A percentile compares a stretch with the other conserved stretches of the same genome.
Evolutionary conservation across 2,797 vertebrate species (phyloP).

Genomic region (Pampus argenteus): DNA sequence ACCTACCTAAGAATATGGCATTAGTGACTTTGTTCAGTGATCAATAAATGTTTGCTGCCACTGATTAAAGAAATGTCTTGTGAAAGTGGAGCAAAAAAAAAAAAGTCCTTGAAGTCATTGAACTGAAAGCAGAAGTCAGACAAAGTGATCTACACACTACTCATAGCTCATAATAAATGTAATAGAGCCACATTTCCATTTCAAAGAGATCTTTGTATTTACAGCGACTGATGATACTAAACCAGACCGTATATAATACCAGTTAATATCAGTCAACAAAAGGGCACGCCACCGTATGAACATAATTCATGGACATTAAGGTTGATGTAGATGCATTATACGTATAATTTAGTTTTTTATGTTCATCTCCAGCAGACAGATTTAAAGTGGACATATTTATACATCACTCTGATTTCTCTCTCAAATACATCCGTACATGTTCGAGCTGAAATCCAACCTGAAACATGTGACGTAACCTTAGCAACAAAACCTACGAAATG

Average conservation of each 20-base stretch:
- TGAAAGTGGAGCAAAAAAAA: not conserved
- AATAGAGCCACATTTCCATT: not conserved
- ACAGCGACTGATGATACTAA: not conserved
- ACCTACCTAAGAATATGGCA: not conserved
- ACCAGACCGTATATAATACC: not conserved
- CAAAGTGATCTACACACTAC: not conserved
- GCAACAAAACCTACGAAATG: no score
- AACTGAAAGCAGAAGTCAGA: not conserved
- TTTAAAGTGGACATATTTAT: no score
- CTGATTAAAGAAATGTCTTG: no score
- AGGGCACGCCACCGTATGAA: not conserved
- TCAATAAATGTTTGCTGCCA: no score
- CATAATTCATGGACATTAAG: constrained; percentile 2
- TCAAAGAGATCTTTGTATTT: not conserved
- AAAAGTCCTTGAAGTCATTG: no score
- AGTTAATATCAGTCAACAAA: constrained; percentile 1
- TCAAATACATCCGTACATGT: no score
- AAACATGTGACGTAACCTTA: no score
- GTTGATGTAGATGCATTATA: not conserved
- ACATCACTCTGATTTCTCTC: no score
- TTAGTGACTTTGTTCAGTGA: not conserved
- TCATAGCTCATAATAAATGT: not conserved
- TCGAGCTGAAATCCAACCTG: no score
- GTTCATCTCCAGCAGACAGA: not conserved
- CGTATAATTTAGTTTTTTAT: not conserved